Conservation (phyloP, 2,888 invertebrate species). For the Cinara cedri region DNA sequence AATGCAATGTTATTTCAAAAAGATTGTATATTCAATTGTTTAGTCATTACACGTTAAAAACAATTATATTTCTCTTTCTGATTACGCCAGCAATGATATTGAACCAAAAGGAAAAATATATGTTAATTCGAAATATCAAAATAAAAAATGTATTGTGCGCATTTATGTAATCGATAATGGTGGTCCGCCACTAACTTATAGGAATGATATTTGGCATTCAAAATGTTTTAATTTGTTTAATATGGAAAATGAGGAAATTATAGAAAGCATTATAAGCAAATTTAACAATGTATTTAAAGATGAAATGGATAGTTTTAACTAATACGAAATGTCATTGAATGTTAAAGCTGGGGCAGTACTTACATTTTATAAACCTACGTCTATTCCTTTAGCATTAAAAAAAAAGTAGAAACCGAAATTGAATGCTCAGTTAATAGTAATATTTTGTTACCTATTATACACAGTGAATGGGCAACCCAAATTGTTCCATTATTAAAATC, state of each 20-base stretch:
- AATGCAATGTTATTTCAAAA: not conserved
- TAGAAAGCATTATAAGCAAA: not conserved
- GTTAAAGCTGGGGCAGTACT: not conserved
- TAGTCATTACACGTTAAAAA: not conserved
- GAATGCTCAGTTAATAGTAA: not conserved
- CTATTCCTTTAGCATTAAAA: not conserved
- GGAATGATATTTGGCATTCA: not conserved
- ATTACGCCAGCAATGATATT: conserved; percentile 17
- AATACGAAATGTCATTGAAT: not conserved
- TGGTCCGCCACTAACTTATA: not conserved
- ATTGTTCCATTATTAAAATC: conserved; percentile 18
- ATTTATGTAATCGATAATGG: conserved; percentile 5
- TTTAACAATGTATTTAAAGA: not conserved
- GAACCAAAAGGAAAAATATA: not conserved
- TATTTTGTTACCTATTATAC: conserved; percentile 2
- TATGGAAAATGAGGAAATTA: not conserved
- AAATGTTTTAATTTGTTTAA: not conserved
- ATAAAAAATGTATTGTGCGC: not conserved
- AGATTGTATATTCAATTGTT: not conserved
- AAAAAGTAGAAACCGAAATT: conserved; percentile 21
- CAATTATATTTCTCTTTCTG: not conserved
- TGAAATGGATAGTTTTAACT: not conserved
- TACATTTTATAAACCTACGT: conserved; percentile 57
- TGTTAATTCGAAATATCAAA: not conserved
- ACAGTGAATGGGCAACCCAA: conserved; percentile 20